Evolutionary conservation across 23 tunicate species (phyloP), one percentile per base, ranked within the genome.

Genomic region (Clavelina lepadiformis): DNA sequence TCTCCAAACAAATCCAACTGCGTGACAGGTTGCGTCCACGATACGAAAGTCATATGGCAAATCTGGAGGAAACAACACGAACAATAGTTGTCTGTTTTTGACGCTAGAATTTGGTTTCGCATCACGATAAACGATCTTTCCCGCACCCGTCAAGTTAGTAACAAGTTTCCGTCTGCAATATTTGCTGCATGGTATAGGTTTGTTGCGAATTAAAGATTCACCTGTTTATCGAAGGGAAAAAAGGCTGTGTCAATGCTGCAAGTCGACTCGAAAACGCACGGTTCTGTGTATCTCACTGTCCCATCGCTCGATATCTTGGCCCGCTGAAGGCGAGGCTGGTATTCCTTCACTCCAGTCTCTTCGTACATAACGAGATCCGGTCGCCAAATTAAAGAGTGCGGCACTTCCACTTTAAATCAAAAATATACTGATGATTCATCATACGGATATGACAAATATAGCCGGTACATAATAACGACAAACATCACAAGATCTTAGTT

Each of bases 181-280:
- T n/a, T n/a, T n/a, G n/a, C n/a, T n/a, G n/a, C n/a, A n/a, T n/a
- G n/a, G n/a, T n/a, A n/a, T n/a, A n/a, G n/a, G n/a, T n/a, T n/a
- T n/a, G n/a, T n/a, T n/a, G n/a, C n/a, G n/a, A n/a, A n/a, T n/a
- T n/a, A n/a, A n/a, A n/a, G n/a, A n/a, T n/a, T 33, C 22, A 76
- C 93, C 73, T 84, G 93, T 13, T 60, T 54, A 44, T 84, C 93
- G 38, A 84, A 84, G 2, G 93, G 93, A 50, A 84, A 84, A 54
- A 75, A 84, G 0, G 93, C 93, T 7, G 93, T 84, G 77, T 84
- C 76, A 41, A 84, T 78, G 49, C 77, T 61, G 55, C 93, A 84
- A 8, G 93, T 62, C 8, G 93, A 76, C 53, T 84, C 82, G 23
- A 68, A 67, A 1, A 63, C 66, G 6, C 77, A 56, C 5, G 93